These are phyloP conservation scores for Tineola bisselliella DNA, from an alignment of 2,888 invertebrate species.

Conservation along the genomic window DNA sequence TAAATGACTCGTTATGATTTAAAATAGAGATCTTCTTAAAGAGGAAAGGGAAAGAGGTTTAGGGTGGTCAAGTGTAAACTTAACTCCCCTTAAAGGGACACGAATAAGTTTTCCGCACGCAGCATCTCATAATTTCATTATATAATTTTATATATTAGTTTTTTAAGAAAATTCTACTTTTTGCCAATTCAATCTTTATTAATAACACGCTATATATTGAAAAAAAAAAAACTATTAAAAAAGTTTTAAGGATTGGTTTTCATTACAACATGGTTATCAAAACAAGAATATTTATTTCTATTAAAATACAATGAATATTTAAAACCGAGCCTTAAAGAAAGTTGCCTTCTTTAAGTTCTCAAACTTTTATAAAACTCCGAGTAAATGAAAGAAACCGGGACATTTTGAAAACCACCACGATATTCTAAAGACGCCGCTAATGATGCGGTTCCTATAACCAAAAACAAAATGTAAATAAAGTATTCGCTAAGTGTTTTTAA, in stretches of 20 bases:
- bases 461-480: constrained; percentile 8
- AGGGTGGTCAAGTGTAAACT: constrained; percentile 38
- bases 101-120: constrained; percentile 9
- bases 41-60: constrained; percentile 37
- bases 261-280: no score
- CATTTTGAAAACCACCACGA: background rate
- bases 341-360: background rate
- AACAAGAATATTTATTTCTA: no score
- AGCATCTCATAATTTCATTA: no score
- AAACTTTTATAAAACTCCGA: background rate
- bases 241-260: no score
- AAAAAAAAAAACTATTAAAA: no score
- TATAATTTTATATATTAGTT: no score
- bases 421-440: constrained; percentile 25
- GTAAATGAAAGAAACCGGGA: background rate
- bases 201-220: no score
- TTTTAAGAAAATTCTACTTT: no score
- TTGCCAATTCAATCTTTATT: no score
- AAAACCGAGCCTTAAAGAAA: background rate
- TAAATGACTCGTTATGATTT: constrained; percentile 18
- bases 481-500: constrained; percentile 10
- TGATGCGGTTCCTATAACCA: constrained; percentile 32
- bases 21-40: constrained; percentile 47
- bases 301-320: background rate
- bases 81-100: constrained; percentile 23